These are phyloP conservation scores for Hyposoter dolosus DNA, from an alignment of 2,888 invertebrate species.

Conservation along the genomic window DNA sequence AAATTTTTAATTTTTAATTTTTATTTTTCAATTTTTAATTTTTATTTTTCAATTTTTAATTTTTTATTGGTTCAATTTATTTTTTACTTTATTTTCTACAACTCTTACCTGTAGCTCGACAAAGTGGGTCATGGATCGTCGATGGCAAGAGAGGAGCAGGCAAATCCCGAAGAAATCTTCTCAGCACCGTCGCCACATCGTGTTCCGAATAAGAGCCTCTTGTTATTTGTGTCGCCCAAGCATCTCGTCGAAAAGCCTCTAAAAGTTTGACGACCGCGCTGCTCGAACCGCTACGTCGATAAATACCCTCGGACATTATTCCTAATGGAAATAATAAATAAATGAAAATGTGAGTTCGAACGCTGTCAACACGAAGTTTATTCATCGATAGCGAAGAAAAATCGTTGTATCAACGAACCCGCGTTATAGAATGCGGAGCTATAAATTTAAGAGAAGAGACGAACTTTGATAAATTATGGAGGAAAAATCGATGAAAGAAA, in stretches of 20 bases:
- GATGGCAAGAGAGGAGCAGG: constrained; percentile 93
- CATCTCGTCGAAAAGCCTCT: constrained; percentile 91
- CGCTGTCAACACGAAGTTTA: background rate
- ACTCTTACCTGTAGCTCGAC: constrained; percentile 88
- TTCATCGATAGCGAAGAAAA: background rate
- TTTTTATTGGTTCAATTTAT: background rate
- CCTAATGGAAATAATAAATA: constrained; percentile 85
- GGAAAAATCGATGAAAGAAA: background rate
- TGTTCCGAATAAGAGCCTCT: constrained; percentile 92
- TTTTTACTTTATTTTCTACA: background rate
- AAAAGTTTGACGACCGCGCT: constrained; percentile 91
- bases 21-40: background rate
- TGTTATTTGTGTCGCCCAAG: constrained; percentile 93
- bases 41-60: background rate
- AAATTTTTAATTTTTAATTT: too few relatives aligned
- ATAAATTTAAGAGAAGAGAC: background rate
- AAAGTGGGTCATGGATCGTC: constrained; percentile 89
- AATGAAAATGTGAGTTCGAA: background rate
- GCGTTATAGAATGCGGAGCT: background rate
- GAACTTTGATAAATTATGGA: background rate
- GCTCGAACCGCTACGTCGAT: constrained; percentile 93
- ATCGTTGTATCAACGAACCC: background rate
- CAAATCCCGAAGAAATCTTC: constrained; percentile 95
- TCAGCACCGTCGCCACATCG: constrained; percentile 95
- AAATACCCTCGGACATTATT: constrained; percentile 94